Evolutionary conservation across 92 coral and sea anemone genomes (phyloP), one percentile per base, ranked within the genome.

Genomic region (Virgularia gustaviana): DNA sequence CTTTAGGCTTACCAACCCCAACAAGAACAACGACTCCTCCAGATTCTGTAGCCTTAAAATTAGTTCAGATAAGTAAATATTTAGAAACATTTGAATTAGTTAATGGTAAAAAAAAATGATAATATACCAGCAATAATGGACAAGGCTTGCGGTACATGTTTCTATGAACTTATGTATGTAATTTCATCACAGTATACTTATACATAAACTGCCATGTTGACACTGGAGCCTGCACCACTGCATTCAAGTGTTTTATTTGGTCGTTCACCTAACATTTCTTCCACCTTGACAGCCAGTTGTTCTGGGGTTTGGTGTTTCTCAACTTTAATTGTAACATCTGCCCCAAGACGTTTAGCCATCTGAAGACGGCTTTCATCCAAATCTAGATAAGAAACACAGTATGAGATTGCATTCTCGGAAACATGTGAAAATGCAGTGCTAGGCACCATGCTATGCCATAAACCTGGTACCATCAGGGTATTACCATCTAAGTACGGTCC

Each of bases 341-440:
- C 96, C 55, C 96, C 96, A 54, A 90, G 86, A 57, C 85, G 89
- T 52, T 88, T 88, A 56, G 97, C 97, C 78, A 88, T 88, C 11
- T 83, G 78, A 53, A 90, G 85, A 24, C 97, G 88, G 53, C 87
- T 85, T 63, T 88, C 95, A 41, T 88, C 90, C 37, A 90, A 74
- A 58, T 90, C 95, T 90, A 61, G 30, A 51, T n/a, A n/a, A n/a
- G n/a, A n/a, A n/a, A n/a, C n/a, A n/a, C n/a, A n/a, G n/a, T n/a
- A n/a, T n/a, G n/a, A n/a, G n/a, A n/a, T n/a, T n/a, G 2, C 15
- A 31, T 28, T 24, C 36, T 61, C 2, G 42, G 12, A 5, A 32
- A 29, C 34, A 61, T 32, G n/a, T n/a, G n/a, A n/a, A n/a, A n/a
- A n/a, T n/a, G n/a, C n/a, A n/a, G n/a, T n/a, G n/a, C n/a, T n/a